phyloP scores from a whole-genome alignment of 2,888 invertebrate species.

The Eupithecia pulchellata region DNA sequence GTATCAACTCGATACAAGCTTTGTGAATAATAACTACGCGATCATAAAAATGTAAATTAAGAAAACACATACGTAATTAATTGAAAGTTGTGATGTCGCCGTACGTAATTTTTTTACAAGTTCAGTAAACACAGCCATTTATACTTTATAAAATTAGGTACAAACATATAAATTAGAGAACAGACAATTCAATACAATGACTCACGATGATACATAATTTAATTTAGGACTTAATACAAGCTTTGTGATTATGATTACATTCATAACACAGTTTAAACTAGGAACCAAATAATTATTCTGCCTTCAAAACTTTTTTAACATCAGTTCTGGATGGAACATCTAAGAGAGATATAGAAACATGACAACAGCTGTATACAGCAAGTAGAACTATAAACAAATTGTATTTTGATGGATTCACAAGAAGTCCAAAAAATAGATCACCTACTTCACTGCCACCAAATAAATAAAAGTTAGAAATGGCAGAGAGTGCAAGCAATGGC shows the following conservation, averaged over 20 bases:
- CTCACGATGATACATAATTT: not conserved
- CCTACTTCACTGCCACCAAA: conserved; percentile 94
- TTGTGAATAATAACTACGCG: not conserved
- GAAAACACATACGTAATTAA: not conserved
- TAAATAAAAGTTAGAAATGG: conserved; percentile 95
- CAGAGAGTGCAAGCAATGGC: conserved; percentile 91
- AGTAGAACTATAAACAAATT: conserved; percentile 64
- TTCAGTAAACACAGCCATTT: not conserved
- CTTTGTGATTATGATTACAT: not conserved
- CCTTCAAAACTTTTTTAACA: conserved; percentile 48
- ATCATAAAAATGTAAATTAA: not conserved
- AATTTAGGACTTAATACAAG: not conserved
- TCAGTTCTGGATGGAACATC: conserved; percentile 71
- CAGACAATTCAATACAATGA: not conserved
- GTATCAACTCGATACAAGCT: not conserved
- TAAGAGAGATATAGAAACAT: conserved; percentile 76
- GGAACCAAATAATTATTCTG: conserved; percentile 38
- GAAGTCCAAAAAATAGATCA: conserved; percentile 87
- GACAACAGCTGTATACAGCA: conserved; percentile 75
- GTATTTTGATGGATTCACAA: conserved; percentile 72
- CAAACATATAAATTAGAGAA: not conserved
- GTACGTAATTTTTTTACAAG: not conserved
- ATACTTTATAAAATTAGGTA: not conserved
- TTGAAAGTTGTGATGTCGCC: not conserved
- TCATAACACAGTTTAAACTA: not conserved